Conservation (phyloP, 2,797 vertebrate genomes). For the Diglossa cyanea region DNA sequence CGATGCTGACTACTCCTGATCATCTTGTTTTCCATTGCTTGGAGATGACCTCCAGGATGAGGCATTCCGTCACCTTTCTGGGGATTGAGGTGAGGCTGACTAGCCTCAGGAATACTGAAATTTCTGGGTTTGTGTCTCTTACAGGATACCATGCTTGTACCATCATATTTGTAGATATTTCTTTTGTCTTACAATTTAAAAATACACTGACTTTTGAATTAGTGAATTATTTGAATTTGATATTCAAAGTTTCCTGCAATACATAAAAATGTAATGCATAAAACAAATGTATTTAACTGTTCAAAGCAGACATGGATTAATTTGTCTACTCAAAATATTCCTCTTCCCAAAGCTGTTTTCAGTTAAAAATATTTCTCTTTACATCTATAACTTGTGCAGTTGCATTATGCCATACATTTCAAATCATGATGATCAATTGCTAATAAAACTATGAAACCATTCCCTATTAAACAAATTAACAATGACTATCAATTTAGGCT, state of each 20-base stretch:
- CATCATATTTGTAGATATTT: not conserved
- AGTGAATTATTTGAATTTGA: not conserved
- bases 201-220: not conserved
- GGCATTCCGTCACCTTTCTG: not conserved
- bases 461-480: conserved; percentile 62
- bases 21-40: not conserved
- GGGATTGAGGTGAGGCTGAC: not conserved
- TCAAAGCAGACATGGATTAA: not conserved
- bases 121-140: not conserved
- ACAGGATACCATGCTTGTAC: not conserved
- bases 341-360: not conserved
- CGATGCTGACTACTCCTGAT: rapidly evolving
- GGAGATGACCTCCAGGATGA: not conserved
- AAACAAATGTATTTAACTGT: not conserved
- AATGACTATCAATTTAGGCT: conserved; percentile 53
- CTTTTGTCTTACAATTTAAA: not conserved
- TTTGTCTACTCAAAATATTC: not conserved
- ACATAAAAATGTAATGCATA: not conserved
- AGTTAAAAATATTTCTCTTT: not conserved
- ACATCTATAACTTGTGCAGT: not conserved
- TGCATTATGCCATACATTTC: not conserved
- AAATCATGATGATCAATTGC: not conserved
- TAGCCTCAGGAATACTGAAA: not conserved
- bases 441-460: conserved; percentile 56
- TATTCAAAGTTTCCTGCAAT: not conserved